Evolutionary conservation across 2,113 vertebrate genomes (phyloP).

Genomic region (Prinia subflava): DNA sequence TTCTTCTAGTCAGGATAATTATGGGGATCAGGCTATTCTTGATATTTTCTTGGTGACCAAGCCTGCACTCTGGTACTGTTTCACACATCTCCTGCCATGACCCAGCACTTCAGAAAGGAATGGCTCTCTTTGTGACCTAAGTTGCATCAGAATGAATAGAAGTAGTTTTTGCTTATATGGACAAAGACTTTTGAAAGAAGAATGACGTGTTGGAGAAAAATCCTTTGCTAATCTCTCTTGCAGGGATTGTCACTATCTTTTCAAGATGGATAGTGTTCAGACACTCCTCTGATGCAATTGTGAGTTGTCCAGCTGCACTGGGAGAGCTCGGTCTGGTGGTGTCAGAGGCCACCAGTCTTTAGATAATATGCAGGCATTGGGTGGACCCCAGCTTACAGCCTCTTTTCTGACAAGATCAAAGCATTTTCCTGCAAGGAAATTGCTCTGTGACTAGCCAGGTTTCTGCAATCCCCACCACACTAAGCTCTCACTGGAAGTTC

Average conservation of each 20-base stretch:
- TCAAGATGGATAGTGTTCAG: neutral
- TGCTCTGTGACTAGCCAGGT: neutral
- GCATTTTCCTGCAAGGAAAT: neutral
- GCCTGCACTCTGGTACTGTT: neutral
- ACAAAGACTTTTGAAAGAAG: neutral
- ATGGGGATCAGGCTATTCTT: neutral
- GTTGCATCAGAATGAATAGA: neutral
- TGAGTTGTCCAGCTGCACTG: neutral
- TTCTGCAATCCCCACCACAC: neutral
- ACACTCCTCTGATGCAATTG: neutral
- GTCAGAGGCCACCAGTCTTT: neutral
- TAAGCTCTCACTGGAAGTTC: neutral
- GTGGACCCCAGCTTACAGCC: neutral
- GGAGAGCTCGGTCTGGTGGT: fast-evolving
- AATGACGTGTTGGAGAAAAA: neutral
- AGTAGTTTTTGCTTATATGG: neutral
- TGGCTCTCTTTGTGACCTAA: neutral
- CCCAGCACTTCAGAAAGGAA: neutral
- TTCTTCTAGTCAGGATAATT: neutral
- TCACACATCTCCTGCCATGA: neutral
- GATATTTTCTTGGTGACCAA: neutral
- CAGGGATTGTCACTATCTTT: neutral
- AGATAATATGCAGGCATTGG: neutral
- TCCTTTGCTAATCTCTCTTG: neutral
- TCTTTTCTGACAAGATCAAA: neutral